Percentiles rank a stretch among this genome's conserved stretches.
Evolutionary conservation across 2,888 invertebrate genomes (phyloP).

Genomic region (Eupithecia exiguata): DNA sequence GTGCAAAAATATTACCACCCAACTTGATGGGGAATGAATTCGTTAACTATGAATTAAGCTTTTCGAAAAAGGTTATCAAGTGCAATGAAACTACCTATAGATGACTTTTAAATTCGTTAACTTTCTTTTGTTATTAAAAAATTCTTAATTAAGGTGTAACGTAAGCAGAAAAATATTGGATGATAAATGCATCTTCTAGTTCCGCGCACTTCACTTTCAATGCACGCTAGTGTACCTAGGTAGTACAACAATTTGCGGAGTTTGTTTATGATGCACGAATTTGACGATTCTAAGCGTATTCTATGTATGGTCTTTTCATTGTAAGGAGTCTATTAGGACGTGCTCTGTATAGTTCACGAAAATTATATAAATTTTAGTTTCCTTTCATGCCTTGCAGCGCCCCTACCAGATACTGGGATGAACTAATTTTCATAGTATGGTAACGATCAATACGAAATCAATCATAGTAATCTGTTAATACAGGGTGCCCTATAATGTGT

Average conservation of each 20-base stretch:
- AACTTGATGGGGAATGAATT: not conserved
- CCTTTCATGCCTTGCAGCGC: not conserved
- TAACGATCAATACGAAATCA: no score
- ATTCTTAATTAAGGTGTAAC: not conserved
- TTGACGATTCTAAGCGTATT: constrained; percentile 33
- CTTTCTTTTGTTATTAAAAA: no score
- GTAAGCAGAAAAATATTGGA: not conserved
- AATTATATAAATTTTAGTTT: not conserved
- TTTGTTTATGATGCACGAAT: constrained; percentile 39
- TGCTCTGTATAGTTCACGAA: not conserved
- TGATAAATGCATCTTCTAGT: not conserved
- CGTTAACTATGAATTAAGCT: not conserved
- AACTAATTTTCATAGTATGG: not conserved
- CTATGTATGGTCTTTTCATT: constrained; percentile 9
- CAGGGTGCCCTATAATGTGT: no score
- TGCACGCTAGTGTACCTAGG: constrained; percentile 42
- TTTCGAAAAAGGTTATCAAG: not conserved
- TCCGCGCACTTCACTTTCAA: constrained; percentile 45
- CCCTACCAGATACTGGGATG: no score
- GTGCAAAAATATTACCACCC: constrained; percentile 16
- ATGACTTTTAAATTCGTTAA: not conserved
- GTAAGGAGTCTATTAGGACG: not conserved
- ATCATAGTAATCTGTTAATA: no score
- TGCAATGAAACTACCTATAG: not conserved
- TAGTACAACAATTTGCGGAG: constrained; percentile 10